These are phyloP conservation scores for Odontamblyopus rebecca DNA, from an alignment of 2,797 vertebrate genomes.

Conservation along the genomic window DNA sequence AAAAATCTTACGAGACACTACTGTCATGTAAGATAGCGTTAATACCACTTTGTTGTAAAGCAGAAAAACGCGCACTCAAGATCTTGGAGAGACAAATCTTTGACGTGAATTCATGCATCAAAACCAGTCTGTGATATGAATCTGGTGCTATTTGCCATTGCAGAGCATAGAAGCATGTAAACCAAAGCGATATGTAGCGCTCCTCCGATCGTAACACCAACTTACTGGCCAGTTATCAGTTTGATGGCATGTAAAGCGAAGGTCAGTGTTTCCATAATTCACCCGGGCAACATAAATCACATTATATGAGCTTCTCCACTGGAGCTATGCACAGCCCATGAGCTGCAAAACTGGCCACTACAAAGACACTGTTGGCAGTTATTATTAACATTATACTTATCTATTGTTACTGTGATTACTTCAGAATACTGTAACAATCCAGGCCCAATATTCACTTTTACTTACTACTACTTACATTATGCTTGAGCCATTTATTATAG, in stretches of 20 bases:
- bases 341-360: slow-evolving; percentile 4
- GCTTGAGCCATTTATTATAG: too few species aligned
- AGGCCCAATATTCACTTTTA: neutral
- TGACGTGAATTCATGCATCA: slow-evolving; percentile 49
- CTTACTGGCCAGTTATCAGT: slow-evolving; percentile 73
- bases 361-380: neutral
- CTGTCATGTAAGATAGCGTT: slow-evolving; percentile 52
- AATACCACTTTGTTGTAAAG: slow-evolving; percentile 22
- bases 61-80: slow-evolving; percentile 12
- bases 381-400: neutral
- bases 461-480: too few species aligned
- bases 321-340: neutral
- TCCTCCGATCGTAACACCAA: slow-evolving; percentile 65
- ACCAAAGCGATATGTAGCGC: slow-evolving; percentile 44
- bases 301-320: slow-evolving; percentile 60
- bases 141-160: slow-evolving; percentile 53
- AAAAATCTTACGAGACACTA: slow-evolving; percentile 46
- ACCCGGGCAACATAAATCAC: slow-evolving; percentile 71
- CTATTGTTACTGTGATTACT: neutral
- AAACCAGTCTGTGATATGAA: slow-evolving; percentile 49
- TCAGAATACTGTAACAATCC: neutral
- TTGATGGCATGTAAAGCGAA: slow-evolving; percentile 76
- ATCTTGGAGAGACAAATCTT: slow-evolving; percentile 18
- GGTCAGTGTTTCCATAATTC: slow-evolving; percentile 79
- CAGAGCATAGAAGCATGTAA: slow-evolving; percentile 54